Percentiles rank a stretch among this genome's conserved stretches.
phyloP scores from a whole-genome alignment of 2,113 vertebrate species.

The Callospermophilus lateralis region DNA sequence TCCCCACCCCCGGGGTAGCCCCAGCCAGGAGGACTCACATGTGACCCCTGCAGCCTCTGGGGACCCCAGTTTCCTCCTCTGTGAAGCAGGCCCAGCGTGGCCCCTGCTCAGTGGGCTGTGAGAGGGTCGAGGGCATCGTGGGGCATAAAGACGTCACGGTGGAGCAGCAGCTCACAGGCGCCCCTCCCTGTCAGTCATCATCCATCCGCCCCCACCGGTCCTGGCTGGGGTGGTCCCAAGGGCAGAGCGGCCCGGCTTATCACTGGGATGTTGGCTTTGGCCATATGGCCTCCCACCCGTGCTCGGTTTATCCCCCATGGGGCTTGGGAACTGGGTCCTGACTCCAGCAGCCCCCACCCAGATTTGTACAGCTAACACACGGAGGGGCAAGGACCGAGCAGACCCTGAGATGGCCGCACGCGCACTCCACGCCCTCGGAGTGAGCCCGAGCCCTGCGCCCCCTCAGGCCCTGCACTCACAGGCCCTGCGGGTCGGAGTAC shows the following conservation, averaged over 20 bases:
- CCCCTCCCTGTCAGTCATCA: background rate
- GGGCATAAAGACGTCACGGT: background rate
- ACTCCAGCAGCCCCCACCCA: no score
- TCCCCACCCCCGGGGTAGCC: background rate
- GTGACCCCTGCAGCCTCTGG: background rate
- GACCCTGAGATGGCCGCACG: no score
- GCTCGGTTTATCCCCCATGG: background rate
- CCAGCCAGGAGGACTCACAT: background rate
- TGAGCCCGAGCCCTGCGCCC: no score
- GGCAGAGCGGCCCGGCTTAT: background rate
- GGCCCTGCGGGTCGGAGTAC: no score
- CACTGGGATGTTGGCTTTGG: no score
- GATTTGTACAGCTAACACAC: accelerated
- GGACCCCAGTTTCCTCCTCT: background rate
- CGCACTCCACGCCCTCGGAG: no score
- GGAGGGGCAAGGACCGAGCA: no score
- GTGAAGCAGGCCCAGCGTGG: background rate
- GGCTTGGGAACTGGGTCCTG: background rate
- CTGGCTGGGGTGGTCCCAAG: background rate
- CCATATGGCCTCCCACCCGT: no score
- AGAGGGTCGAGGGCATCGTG: background rate
- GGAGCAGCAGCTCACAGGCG: no score
- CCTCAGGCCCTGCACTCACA: no score
- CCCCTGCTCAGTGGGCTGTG: accelerated
- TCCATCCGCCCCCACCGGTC: no score